These are phyloP conservation scores for Chrysolophus pictus DNA, from an alignment of 2,797 vertebrate genomes.

Conservation along the genomic window DNA sequence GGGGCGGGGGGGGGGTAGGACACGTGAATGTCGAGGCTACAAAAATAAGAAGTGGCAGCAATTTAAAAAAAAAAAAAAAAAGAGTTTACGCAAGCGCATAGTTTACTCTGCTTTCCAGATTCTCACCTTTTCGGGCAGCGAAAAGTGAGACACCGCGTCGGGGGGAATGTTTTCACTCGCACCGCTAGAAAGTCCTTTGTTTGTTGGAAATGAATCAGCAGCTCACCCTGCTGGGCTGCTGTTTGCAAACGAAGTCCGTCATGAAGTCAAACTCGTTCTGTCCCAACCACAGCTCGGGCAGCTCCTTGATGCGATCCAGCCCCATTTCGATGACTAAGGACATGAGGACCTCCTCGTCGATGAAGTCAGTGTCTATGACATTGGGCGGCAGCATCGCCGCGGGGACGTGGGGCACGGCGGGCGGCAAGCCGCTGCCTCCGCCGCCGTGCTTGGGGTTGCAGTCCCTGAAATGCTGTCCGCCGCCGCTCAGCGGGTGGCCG, in stretches of 20 bases:
- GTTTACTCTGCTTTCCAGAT: constrained; percentile 84
- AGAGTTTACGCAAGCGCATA: constrained; percentile 82
- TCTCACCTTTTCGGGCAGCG: constrained; percentile 80
- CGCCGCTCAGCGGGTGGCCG: constrained; percentile 85
- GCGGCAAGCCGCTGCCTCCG: constrained; percentile 71
- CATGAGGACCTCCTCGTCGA: constrained; percentile 92
- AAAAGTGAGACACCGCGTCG: constrained; percentile 84
- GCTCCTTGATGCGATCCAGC: constrained; percentile 91
- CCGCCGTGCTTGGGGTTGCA: constrained; percentile 85
- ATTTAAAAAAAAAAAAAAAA: constrained; percentile 17
- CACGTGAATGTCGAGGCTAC: constrained; percentile 58
- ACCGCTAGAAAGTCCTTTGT: constrained; percentile 78
- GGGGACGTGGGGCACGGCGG: constrained; percentile 84
- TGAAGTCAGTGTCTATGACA: constrained; percentile 92
- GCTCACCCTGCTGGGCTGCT: constrained; percentile 90
- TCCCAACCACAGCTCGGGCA: constrained; percentile 91
- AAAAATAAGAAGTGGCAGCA: constrained; percentile 56
- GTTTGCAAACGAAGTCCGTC: constrained; percentile 92
- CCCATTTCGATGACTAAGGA: constrained; percentile 91
- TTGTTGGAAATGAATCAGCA: constrained; percentile 82
- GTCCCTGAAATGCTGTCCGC: constrained; percentile 87
- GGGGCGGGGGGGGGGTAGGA: neutral
- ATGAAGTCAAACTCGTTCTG: constrained; percentile 92
- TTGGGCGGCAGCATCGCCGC: constrained; percentile 89
- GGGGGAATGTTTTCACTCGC: constrained; percentile 85